phyloP scores from a whole-genome alignment of 1,140 invertebrate species.

The Conus ventricosus region DNA sequence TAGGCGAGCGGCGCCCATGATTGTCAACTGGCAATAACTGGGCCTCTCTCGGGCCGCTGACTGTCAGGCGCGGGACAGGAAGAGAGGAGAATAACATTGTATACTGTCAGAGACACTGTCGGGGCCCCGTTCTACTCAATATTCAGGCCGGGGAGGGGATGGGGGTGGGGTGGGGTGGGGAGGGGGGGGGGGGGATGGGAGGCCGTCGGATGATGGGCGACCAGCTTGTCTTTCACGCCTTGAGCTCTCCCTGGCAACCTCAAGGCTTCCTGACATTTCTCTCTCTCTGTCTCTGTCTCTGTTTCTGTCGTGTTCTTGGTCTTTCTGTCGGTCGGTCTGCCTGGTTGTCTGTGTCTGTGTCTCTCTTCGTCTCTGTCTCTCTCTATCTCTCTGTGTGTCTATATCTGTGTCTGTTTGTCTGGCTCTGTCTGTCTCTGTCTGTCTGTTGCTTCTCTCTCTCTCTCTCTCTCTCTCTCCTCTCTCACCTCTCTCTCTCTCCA shows the following conservation, averaged over 20 bases:
- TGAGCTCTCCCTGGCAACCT: neutral
- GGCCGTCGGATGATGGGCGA: neutral
- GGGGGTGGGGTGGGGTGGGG: too few relatives aligned
- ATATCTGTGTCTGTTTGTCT: neutral
- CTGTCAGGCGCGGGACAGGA: neutral
- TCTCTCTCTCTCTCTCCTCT: too few relatives aligned
- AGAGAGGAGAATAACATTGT: slow-evolving; percentile 37
- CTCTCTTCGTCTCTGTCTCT: too few relatives aligned
- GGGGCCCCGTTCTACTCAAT: neutral
- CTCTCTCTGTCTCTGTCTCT: neutral
- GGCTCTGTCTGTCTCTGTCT: neutral
- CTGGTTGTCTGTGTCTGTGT: too few relatives aligned
- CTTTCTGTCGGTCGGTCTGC: too few relatives aligned
- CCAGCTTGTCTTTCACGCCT: slow-evolving; percentile 13
- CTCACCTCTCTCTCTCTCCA: too few relatives aligned
- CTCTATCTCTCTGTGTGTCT: too few relatives aligned
- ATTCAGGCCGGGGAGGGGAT: neutral
- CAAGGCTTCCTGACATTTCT: neutral
- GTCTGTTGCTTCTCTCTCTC: too few relatives aligned
- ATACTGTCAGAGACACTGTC: slow-evolving; percentile 23
- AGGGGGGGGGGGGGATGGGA: too few relatives aligned
- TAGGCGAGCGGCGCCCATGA: neutral
- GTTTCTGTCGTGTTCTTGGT: neutral
- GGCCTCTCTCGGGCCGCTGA: neutral
- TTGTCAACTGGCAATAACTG: slow-evolving; percentile 30